These are phyloP conservation scores for Acrocyrtus sp. DNA, from an alignment of 2,888 invertebrate genomes.

Conservation along the genomic window DNA sequence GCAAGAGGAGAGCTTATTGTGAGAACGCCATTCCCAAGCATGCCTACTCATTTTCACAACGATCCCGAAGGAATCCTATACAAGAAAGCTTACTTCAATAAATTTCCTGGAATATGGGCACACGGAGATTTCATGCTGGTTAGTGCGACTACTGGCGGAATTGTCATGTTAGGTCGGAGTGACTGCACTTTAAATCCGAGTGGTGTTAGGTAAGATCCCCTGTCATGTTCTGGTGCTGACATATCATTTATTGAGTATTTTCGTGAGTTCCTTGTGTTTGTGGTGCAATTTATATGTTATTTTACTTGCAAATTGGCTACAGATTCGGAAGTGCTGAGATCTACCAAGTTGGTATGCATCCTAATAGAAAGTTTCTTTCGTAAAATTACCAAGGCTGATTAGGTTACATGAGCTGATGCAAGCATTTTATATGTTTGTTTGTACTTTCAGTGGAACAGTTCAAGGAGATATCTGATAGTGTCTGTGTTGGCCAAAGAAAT, in stretches of 20 bases:
- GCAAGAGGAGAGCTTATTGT: slow-evolving; percentile 71
- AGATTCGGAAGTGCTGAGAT: slow-evolving; percentile 72
- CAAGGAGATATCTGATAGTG: slow-evolving; percentile 69
- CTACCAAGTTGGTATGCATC: slow-evolving; percentile 69
- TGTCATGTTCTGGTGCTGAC: no score
- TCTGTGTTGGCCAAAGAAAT: slow-evolving; percentile 70
- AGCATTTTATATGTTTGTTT: slow-evolving; percentile 20
- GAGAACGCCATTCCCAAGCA: slow-evolving; percentile 70
- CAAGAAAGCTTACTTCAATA: slow-evolving; percentile 68
- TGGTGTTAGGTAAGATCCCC: slow-evolving; percentile 69
- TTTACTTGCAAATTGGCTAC: no score
- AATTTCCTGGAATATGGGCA: slow-evolving; percentile 69
- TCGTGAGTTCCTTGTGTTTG: no score
- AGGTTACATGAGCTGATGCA: background rate
- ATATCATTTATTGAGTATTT: no score
- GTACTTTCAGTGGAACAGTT: slow-evolving; percentile 68
- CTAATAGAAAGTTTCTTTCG: no score
- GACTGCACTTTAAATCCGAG: slow-evolving; percentile 72
- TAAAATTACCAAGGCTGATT: background rate
- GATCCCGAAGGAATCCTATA: slow-evolving; percentile 68
- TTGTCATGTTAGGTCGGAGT: slow-evolving; percentile 71
- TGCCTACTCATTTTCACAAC: slow-evolving; percentile 71
- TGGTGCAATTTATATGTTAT: no score
- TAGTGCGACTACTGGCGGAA: slow-evolving; percentile 69
- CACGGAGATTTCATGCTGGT: slow-evolving; percentile 71